A percentile compares a stretch with the other conserved stretches of the same genome.
These are phyloP conservation scores for Peromyscus melanophrys DNA, from an alignment of 2,797 vertebrate genomes.

Conservation along the genomic window DNA sequence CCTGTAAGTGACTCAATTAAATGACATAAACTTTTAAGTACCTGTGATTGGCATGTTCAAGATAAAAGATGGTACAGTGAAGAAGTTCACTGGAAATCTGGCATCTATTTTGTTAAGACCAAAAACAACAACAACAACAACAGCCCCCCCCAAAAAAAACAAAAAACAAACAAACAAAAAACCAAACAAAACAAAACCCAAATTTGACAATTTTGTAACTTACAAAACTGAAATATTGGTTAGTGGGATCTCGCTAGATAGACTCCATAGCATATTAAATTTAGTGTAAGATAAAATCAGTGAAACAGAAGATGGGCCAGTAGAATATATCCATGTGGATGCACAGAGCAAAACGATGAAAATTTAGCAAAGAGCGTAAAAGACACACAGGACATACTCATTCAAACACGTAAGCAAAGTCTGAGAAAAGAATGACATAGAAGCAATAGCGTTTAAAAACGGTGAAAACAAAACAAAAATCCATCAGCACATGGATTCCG, in stretches of 20 bases:
- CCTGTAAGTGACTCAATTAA: background rate
- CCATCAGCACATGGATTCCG: background rate
- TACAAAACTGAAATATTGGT: slow-evolving; percentile 10
- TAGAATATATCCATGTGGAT: slow-evolving; percentile 9
- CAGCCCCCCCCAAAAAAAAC: no score
- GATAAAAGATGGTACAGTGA: background rate
- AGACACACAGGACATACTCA: background rate
- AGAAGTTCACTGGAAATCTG: slow-evolving; percentile 44
- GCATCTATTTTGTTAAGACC: background rate
- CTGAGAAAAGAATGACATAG: background rate
- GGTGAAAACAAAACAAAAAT: background rate
- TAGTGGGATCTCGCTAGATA: slow-evolving; percentile 24
- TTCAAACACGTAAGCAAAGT: background rate
- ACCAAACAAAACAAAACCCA: background rate
- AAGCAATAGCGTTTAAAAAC: slow-evolving; percentile 18
- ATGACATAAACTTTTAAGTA: slow-evolving; percentile 3
- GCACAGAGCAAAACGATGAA: background rate
- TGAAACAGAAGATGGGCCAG: slow-evolving; percentile 3
- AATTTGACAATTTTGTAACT: slow-evolving; percentile 1
- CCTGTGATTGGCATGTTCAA: background rate
- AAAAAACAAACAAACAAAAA: no score
- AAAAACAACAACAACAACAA: no score
- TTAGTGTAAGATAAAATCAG: background rate
- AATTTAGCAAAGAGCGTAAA: background rate
- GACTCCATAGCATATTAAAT: background rate